A percentile compares a stretch with the other conserved stretches of the same genome.
Evolutionary conservation across 2,888 invertebrate genomes (phyloP).

Genomic region (Nesidiocoris tenuis): DNA sequence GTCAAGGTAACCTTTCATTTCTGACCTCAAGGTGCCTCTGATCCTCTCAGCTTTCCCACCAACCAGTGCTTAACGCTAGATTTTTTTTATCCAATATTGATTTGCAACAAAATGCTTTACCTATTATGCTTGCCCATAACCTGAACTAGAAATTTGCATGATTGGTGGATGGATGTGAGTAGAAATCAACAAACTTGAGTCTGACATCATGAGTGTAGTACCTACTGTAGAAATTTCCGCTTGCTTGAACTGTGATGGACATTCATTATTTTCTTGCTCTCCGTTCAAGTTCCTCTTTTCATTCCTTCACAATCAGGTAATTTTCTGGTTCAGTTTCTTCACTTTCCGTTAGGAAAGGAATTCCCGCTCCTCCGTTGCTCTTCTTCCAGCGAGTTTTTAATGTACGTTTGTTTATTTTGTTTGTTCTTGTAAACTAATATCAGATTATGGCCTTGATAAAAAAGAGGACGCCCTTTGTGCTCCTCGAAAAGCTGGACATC

Average conservation of each 20-base stretch:
- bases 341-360: slow-evolving; percentile 3
- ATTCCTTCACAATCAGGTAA: slow-evolving; percentile 29
- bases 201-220: too few species aligned
- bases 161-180: slow-evolving; percentile 23
- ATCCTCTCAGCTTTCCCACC: too few species aligned
- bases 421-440: slow-evolving; percentile 23
- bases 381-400: slow-evolving; percentile 19
- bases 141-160: slow-evolving; percentile 41
- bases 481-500: slow-evolving; percentile 20
- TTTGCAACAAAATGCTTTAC: neutral
- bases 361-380: slow-evolving; percentile 24
- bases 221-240: neutral
- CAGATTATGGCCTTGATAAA: slow-evolving; percentile 39
- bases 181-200: neutral
- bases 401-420: slow-evolving; percentile 26
- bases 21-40: too few species aligned
- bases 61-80: too few species aligned
- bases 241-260: neutral
- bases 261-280: neutral
- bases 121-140: slow-evolving; percentile 1
- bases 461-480: slow-evolving; percentile 29
- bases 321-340: slow-evolving; percentile 33
- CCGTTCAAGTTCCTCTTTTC: neutral
- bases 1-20: too few species aligned
- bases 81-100: too few species aligned